These are phyloP conservation scores for Torymus aiolomorphi DNA, from an alignment of 2,888 invertebrate species.

Conservation along the genomic window DNA sequence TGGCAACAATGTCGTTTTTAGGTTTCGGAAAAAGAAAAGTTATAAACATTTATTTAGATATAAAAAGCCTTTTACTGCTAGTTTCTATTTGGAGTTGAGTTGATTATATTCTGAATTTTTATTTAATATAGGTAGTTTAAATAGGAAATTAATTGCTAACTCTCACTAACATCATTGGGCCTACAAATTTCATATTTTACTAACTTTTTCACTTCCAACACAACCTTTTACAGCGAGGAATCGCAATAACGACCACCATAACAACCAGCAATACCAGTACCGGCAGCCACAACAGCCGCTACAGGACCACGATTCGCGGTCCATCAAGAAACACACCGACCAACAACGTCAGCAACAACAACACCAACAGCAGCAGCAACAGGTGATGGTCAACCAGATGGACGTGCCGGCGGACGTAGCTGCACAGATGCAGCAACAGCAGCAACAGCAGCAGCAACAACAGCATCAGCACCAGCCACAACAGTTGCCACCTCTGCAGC, in stretches of 20 bases:
- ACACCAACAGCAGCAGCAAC: background rate
- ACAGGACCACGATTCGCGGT: conserved; percentile 43
- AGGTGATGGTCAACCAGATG: background rate
- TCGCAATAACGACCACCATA: conserved; percentile 48
- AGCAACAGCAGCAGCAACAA: background rate
- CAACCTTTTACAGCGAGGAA: conserved; percentile 31
- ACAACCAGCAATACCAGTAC: conserved; percentile 20
- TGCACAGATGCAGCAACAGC: background rate
- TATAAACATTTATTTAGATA: no score
- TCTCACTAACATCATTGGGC: background rate
- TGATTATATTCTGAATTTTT: no score
- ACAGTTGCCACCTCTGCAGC: conserved; percentile 10
- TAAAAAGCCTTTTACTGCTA: no score
- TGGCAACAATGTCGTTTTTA: no score
- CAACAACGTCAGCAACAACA: conserved; percentile 33
- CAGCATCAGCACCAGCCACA: conserved; percentile 5
- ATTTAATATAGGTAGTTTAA: no score
- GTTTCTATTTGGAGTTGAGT: no score
- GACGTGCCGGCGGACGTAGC: no score
- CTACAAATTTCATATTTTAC: background rate
- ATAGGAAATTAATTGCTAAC: no score
- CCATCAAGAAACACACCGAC: conserved; percentile 22
- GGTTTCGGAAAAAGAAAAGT: no score
- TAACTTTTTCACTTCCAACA: no score
- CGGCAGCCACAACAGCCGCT: conserved; percentile 36